Conservation (phyloP, 2,113 vertebrate genomes). For the Lamprologus callipterus region DNA sequence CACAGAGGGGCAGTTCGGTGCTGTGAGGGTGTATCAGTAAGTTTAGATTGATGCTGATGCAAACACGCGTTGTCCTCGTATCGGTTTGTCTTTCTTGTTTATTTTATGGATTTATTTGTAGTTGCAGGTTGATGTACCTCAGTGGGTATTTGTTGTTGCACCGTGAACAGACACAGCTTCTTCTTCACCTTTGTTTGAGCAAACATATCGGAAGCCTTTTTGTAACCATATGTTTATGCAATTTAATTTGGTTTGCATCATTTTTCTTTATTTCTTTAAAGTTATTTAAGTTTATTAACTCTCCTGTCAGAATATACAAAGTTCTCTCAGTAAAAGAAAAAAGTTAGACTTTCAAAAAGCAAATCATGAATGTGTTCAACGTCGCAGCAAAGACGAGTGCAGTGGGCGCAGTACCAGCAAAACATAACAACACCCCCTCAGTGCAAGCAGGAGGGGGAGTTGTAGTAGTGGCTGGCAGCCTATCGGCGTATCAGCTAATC, state of each 20-base stretch:
- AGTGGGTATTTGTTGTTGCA: not conserved
- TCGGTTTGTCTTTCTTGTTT: not conserved
- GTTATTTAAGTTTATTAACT: not conserved
- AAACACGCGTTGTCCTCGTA: not conserved
- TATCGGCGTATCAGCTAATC: not conserved
- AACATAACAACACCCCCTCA: not conserved
- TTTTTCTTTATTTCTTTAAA: not conserved
- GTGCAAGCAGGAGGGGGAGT: not conserved
- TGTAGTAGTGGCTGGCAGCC: not conserved
- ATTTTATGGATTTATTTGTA: not conserved
- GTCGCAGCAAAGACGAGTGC: accelerated
- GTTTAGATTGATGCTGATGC: not conserved
- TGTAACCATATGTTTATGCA: not conserved
- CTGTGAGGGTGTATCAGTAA: not conserved
- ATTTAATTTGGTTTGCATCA: not conserved
- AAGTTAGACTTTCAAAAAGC: not conserved
- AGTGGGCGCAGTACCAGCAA: not conserved
- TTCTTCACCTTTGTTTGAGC: not conserved
- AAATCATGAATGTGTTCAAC: not conserved
- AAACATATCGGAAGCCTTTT: not conserved
- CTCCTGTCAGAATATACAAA: not conserved
- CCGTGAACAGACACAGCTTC: not conserved
- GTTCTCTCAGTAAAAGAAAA: not conserved
- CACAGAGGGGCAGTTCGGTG: not conserved
- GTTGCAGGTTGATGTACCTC: not conserved